A percentile compares a stretch with the other conserved stretches of the same genome.
phyloP scores from a whole-genome alignment of 2,797 vertebrate genomes.

The Silurus lanzhouensis region DNA sequence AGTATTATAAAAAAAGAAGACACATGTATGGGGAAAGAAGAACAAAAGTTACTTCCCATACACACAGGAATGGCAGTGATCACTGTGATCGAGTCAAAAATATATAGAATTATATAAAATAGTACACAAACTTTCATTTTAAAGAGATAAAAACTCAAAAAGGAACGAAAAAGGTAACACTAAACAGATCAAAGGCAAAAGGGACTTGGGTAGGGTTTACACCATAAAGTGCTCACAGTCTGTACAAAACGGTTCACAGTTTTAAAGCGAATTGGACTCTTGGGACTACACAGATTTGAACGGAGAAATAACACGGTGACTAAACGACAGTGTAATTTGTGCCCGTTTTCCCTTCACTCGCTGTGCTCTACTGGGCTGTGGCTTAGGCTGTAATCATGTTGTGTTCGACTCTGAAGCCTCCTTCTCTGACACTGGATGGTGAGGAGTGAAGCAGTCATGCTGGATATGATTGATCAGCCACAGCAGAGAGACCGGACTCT shows the following conservation, averaged over 20 bases:
- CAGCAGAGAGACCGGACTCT: background rate
- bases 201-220: background rate
- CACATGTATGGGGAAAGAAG: background rate
- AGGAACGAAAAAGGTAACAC: background rate
- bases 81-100: slow-evolving; percentile 11
- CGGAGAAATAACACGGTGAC: background rate
- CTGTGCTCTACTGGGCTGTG: background rate
- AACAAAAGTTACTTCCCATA: slow-evolving; percentile 18
- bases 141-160: background rate
- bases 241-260: slow-evolving; percentile 63
- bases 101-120: slow-evolving; percentile 21
- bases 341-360: background rate
- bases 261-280: slow-evolving; percentile 38
- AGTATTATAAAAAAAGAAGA: background rate
- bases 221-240: slow-evolving; percentile 44
- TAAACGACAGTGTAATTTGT: background rate
- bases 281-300: slow-evolving; percentile 31
- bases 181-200: background rate
- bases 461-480: background rate
- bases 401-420: background rate
- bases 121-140: background rate
- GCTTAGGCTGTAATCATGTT: slow-evolving; percentile 18
- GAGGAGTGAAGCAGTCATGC: slow-evolving; percentile 3
- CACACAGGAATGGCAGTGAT: slow-evolving; percentile 59
- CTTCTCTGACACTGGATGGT: no score